Percentiles rank a stretch among this genome's conserved stretches.
Evolutionary conservation across 2,113 vertebrate genomes (phyloP).

Genomic region (Sylvietta virens): DNA sequence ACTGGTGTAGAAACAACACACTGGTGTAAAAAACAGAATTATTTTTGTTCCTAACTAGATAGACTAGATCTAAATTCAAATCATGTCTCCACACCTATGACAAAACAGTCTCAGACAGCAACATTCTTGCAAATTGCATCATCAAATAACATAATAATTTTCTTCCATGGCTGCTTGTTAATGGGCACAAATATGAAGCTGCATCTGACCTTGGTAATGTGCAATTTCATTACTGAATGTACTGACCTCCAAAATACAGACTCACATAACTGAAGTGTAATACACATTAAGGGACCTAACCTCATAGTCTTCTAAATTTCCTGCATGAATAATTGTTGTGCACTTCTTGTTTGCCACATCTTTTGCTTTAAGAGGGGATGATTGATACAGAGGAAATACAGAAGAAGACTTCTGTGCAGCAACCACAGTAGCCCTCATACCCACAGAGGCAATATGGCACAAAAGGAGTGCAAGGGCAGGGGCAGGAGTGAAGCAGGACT

Average conservation of each 20-base stretch:
- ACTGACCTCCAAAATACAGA: neutral
- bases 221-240: neutral
- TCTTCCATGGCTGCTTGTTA: neutral
- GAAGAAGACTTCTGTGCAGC: neutral
- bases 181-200: neutral
- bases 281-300: neutral
- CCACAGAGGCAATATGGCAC: fast-evolving
- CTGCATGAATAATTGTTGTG: neutral
- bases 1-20: neutral
- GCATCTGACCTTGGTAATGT: neutral
- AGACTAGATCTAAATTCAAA: neutral
- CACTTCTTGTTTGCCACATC: neutral
- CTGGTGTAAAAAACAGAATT: neutral
- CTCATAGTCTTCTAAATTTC: neutral
- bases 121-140: neutral
- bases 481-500: neutral
- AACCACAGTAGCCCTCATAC: neutral
- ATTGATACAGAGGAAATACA: neutral
- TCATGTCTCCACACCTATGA: neutral
- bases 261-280: neutral
- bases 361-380: neutral
- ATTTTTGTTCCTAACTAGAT: neutral
- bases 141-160: neutral
- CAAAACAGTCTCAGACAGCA: neutral
- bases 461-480: fast-evolving